Evolutionary conservation across 2,888 invertebrate species (phyloP), one percentile per base, ranked within the genome.

Genomic region (Andrena bucephala): DNA sequence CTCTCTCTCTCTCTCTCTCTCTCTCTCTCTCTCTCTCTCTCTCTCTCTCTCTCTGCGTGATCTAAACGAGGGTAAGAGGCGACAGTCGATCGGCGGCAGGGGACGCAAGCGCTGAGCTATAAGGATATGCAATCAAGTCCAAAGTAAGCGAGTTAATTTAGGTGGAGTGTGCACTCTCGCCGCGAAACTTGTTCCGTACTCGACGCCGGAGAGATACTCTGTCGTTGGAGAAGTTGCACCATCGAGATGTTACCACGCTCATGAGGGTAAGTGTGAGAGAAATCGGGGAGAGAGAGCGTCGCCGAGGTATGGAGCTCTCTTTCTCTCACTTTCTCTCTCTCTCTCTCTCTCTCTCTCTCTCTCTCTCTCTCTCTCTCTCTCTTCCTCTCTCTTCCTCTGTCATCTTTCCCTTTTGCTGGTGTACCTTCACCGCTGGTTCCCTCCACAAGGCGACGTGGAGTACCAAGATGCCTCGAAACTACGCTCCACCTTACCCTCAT

Each of bases 131-230:
- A 91, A 92, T 92, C 89, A 91, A 90, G 89, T 86, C 88, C 85
- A 87, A 87, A 90, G 90, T 89, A 90, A 90, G 91, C 88, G 89
- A 91, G 90, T 90, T 92, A 91, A 92, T 91, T 91, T 90, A 90
- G 88, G 85, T 89, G 89, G 86, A 91, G 90, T 90, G 90, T 90
- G 91, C 90, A 90, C 87, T 89, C 89, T 89, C 86, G 89, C 90
- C 90, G 89, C 88, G 89, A 91, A 91, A 91, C 90, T 91, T 90
- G 87, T 85, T 89, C 85, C 86, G 86, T 80, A 77, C 86, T 83
- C 85, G 79, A 85, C 76, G 85, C 83, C 83, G 67, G 80, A 71
- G 89, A 88, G 90, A 89, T 90, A 86, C 86, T 85, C 77, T 77
- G 77, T 69, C 86, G 86, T 86, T 88, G 84, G 85, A 79, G 88